A percentile compares a stretch with the other conserved stretches of the same genome.
Evolutionary conservation across 2,888 invertebrate genomes (phyloP).

Genomic region (Psylliodes chrysocephalus): DNA sequence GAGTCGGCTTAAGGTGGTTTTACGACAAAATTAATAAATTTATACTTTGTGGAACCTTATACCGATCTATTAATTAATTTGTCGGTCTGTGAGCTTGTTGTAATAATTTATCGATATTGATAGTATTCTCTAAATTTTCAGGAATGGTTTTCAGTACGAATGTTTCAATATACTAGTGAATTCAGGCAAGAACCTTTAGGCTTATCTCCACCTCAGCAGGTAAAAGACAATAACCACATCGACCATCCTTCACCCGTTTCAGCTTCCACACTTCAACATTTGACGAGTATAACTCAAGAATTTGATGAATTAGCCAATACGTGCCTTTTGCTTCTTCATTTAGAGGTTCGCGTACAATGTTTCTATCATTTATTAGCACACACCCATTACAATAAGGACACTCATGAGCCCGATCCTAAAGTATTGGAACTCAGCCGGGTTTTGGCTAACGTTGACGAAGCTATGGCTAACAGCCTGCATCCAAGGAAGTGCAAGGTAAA

Average conservation of each 20-base stretch:
- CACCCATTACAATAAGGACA: slow-evolving; percentile 71
- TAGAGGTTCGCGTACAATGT: slow-evolving; percentile 95
- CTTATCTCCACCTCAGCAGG: slow-evolving; percentile 60
- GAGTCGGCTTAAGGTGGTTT: too few relatives aligned
- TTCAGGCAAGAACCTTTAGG: slow-evolving; percentile 66
- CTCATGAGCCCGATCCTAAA: slow-evolving; percentile 80
- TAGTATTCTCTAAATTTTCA: too few relatives aligned
- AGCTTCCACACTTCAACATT: slow-evolving; percentile 71
- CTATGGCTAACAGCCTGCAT: slow-evolving; percentile 78
- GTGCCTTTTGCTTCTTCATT: slow-evolving; percentile 89
- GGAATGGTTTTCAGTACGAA: slow-evolving; percentile 83
- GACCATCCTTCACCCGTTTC: slow-evolving; percentile 64
- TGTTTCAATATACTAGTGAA: slow-evolving; percentile 70
- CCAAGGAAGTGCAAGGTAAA: slow-evolving; percentile 79
- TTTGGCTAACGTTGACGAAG: slow-evolving; percentile 80
- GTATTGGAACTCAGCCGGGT: slow-evolving; percentile 83
- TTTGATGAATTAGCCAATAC: slow-evolving; percentile 92
- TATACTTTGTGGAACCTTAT: too few relatives aligned
- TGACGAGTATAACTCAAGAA: slow-evolving; percentile 78
- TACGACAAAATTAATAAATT: too few relatives aligned
- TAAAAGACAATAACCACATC: slow-evolving; percentile 52
- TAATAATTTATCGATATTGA: neutral
- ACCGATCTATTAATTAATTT: too few relatives aligned
- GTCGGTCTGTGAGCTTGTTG: neutral
- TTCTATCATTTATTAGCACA: slow-evolving; percentile 84